Base-by-base conservation (phyloP, 1,140 invertebrate species). In the Eueides isabella region DNA sequence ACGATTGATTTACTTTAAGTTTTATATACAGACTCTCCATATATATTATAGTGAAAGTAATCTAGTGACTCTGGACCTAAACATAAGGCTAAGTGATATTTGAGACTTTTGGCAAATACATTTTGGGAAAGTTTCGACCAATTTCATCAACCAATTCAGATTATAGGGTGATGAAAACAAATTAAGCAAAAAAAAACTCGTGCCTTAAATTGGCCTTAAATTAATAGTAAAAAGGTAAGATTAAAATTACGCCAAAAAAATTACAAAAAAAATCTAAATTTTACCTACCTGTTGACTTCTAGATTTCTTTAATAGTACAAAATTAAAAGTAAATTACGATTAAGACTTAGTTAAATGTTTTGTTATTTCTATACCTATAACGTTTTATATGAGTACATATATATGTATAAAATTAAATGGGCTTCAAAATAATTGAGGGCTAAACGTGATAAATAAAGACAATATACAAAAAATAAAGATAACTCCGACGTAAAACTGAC, bases 121-220 rank as follows among this genome's bases (percentile, higher is more conserved):
- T 84, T 87, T 92, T 86, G 82, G 81, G 82, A 88, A 81, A 82
- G 72, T 90, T 92, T 93, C 84, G 89, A 92, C 87, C 91, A 88
- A 90, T 84, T 92, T 92, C 90, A 88, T 93, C 87, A 48, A 81
- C 89, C 88, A 72, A 77, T 91, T 80, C 88, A 81, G 86, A 88
- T 78, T 88, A 73, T 78, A 86, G 89, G 89, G 63, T 81, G 90
- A 85, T 88, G 89, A 86, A 89, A 86, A 83, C 72, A 85, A 86
- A 86, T 80, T 84, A 85, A 78, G 73, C 74, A 79, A 80, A 76
- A 86, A 88, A 92, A 92, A 84, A 82, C 77, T 87, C 82, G 91
- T 93, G 91, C 91, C 91, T 93, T 93, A 92, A 93, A 92, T 93
- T 91, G 91, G 91, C 91, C 91, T 93, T 93, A 93, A 93, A 92